phyloP scores from a whole-genome alignment of 2,797 vertebrate genomes.

The Xiphorhynchus erythropygius region DNA sequence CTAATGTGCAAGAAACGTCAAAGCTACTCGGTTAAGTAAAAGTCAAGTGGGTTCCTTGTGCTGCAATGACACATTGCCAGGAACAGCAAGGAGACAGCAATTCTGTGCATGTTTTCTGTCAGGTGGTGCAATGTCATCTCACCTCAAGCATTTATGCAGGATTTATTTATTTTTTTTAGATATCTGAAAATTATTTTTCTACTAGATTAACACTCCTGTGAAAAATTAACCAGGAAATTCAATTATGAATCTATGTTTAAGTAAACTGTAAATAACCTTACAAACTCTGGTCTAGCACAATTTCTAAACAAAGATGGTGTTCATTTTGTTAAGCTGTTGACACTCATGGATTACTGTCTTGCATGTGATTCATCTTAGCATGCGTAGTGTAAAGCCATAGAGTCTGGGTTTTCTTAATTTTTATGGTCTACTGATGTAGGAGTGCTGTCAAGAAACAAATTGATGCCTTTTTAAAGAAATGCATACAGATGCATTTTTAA shows the following conservation, averaged over 20 bases:
- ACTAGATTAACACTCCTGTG: neutral
- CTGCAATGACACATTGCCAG: neutral
- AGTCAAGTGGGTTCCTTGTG: neutral
- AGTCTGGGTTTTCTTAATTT: neutral
- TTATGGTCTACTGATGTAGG: neutral
- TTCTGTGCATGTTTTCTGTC: constrained; percentile 10
- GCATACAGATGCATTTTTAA: constrained; percentile 5
- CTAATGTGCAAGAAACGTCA: neutral
- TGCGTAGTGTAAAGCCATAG: constrained; percentile 25
- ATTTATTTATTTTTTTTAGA: neutral
- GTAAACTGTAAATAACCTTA: neutral
- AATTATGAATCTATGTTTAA: neutral
- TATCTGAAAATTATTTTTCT: neutral
- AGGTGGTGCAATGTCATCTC: constrained; percentile 7
- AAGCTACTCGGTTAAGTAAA: neutral
- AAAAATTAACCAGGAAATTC: constrained; percentile 30
- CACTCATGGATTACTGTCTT: neutral
- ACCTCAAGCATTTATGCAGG: neutral
- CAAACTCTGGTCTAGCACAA: neutral
- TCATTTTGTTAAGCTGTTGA: constrained; percentile 5
- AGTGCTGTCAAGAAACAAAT: neutral
- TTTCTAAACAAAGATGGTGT: neutral
- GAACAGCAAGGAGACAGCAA: neutral
- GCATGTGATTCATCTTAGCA: constrained; percentile 20
- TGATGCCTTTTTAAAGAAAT: constrained; percentile 10